These are phyloP conservation scores for Chromobotia macracanthus DNA, from an alignment of 2,797 vertebrate genomes.

Conservation along the genomic window DNA sequence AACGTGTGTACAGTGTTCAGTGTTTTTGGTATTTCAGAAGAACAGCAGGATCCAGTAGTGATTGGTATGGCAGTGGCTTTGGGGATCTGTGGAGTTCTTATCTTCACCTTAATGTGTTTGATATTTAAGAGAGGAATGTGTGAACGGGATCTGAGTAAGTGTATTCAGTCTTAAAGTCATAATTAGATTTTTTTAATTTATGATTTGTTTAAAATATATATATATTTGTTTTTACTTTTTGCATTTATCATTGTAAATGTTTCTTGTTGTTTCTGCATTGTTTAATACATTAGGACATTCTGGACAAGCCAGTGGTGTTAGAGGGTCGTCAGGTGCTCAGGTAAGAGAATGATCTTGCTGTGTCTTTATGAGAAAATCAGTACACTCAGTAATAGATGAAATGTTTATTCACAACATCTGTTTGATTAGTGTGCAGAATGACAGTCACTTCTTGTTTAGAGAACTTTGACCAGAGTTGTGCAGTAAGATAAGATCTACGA, in stretches of 20 bases:
- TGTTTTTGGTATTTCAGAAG: conserved; percentile 3
- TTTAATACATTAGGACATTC: background rate
- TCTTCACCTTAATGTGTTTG: conserved; percentile 2
- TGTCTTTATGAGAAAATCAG: background rate
- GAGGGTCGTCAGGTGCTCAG: background rate
- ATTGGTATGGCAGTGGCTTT: conserved; percentile 8
- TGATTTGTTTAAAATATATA: background rate
- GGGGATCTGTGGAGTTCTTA: conserved; percentile 13
- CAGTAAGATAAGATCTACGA: too few species aligned
- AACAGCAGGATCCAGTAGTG: background rate
- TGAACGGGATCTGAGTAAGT: background rate
- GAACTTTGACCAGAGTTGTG: too few species aligned
- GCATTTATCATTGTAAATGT: background rate
- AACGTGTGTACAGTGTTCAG: background rate
- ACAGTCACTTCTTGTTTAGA: too few species aligned
- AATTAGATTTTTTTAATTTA: too few species aligned
- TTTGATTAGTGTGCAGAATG: background rate
- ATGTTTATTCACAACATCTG: background rate
- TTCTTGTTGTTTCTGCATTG: background rate
- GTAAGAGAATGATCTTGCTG: background rate
- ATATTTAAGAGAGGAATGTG: background rate
- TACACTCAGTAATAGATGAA: background rate
- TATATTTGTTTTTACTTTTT: background rate
- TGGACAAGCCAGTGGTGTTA: background rate
- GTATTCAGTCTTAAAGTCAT: background rate